Conservation (phyloP, 1,140 invertebrate genomes). For the Theocolax elegans region DNA sequence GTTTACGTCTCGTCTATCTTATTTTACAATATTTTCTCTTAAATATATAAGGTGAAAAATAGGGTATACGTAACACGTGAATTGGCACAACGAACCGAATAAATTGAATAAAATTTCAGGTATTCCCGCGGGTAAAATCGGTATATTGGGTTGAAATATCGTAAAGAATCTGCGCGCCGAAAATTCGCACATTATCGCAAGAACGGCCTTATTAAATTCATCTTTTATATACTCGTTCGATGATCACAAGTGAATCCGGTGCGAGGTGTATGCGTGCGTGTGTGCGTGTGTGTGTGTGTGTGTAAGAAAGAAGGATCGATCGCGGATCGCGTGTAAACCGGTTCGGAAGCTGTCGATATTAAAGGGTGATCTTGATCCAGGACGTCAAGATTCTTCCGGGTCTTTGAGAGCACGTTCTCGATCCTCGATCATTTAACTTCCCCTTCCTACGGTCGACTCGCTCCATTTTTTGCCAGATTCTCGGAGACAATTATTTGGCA, state of each 20-base stretch:
- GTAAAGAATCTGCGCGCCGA: no score
- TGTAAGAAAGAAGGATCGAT: not conserved
- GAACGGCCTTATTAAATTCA: slow-evolving; percentile 16
- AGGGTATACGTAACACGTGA: no score
- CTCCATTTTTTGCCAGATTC: slow-evolving; percentile 15
- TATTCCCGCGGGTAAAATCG: no score
- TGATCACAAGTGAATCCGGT: not conserved
- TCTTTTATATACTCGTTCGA: not conserved
- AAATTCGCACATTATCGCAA: slow-evolving; percentile 27
- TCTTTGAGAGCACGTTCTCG: not conserved
- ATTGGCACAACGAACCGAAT: no score
- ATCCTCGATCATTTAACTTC: not conserved
- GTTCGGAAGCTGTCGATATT: slow-evolving; percentile 36
- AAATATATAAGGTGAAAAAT: no score
- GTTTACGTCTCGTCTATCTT: no score
- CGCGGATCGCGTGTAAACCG: slow-evolving; percentile 2
- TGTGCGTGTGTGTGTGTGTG: not conserved
- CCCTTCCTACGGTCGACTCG: not conserved
- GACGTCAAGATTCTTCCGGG: slow-evolving; percentile 32
- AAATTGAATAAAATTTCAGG: no score
- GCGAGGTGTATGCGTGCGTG: not conserved
- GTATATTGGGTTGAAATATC: no score
- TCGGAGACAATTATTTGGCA: slow-evolving; percentile 28
- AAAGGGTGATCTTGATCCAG: slow-evolving; percentile 31
- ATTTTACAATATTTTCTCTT: no score